Evolutionary conservation across 2,797 vertebrate species (phyloP), one percentile per base, ranked within the genome.

Genomic region (Cichlasoma orientale): DNA sequence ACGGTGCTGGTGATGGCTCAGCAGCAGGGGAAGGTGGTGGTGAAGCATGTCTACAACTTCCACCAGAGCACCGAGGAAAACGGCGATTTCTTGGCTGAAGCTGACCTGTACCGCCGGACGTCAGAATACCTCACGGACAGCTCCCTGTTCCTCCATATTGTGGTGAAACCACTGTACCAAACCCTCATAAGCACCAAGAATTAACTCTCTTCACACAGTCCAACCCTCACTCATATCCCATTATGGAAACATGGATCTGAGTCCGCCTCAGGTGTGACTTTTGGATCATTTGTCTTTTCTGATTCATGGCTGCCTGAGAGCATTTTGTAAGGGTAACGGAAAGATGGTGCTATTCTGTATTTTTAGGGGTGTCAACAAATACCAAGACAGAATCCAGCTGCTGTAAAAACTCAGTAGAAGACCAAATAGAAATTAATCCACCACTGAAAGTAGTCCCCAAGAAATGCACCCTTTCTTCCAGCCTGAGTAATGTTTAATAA

Each of bases 61-160:
- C 97, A 99, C 92, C 98, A 97, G 93, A 99, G 98, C 96, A 98
- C 97, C 0, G 97, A 99, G n/a, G 98, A 99, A 85, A 95, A 80
- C 0, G 94, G 95, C 0, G 96, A 99, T 77, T 99, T 99, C 94
- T 86, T 99, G 79, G 89, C 83, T 0, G 95, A 96, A 0, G 97
- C 95, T 0, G 97, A 99, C 87, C 93, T 98, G 82, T 94, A 97
- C 89, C 94, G 96, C 33, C 96, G 96, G 72, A 93, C 95, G 41
- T 98, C 98, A 0, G 97, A 98, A 53, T 98, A 97, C 95, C 93
- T 99, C 83, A 93, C 95, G 9, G 97, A 98, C 83, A 96, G 97
- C 81, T 96, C 97, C 7, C 95, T 99, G 83, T 92, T 95, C 82
- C 96, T 99, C 47, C 98, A 99, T 79, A 94, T 99, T 66, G 95